These are phyloP conservation scores for Polypterus bichir DNA, from an alignment of 2,113 vertebrate genomes.

Conservation along the genomic window DNA sequence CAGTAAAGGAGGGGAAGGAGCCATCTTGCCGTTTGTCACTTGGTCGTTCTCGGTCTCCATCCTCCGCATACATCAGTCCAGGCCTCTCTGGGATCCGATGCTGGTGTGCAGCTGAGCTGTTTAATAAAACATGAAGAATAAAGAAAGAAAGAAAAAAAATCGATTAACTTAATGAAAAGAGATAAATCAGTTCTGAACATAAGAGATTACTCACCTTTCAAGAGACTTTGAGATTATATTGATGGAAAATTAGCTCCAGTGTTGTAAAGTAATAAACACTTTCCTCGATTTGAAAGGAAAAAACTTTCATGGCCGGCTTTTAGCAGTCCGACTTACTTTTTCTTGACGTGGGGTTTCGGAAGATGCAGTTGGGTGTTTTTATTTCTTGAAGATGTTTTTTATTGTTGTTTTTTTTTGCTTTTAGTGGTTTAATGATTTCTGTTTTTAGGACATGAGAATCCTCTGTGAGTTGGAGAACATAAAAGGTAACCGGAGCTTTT, in stretches of 20 bases:
- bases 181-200: constrained; percentile 24
- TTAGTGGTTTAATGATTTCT: too few species aligned
- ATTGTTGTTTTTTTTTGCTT: too few species aligned
- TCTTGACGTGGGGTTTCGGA: background rate
- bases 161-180: constrained; percentile 21
- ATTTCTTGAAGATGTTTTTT: too few species aligned
- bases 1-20: too few species aligned
- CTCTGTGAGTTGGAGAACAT: too few species aligned
- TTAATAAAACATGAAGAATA: constrained; percentile 18
- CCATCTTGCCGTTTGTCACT: too few species aligned
- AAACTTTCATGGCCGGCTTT: background rate
- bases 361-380: too few species aligned
- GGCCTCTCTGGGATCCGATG: constrained; percentile 1
- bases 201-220: constrained; percentile 20
- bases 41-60: too few species aligned
- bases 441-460: too few species aligned
- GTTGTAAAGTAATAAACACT: constrained; percentile 21
- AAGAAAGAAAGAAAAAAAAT: constrained; percentile 10
- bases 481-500: too few species aligned
- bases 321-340: background rate
- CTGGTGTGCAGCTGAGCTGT: constrained; percentile 9
- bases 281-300: constrained; percentile 16
- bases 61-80: too few species aligned
- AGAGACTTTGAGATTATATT: constrained; percentile 17
- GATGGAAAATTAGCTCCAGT: constrained; percentile 21